phyloP scores from a whole-genome alignment of 2,888 invertebrate species.

The Panorpa germanica region DNA sequence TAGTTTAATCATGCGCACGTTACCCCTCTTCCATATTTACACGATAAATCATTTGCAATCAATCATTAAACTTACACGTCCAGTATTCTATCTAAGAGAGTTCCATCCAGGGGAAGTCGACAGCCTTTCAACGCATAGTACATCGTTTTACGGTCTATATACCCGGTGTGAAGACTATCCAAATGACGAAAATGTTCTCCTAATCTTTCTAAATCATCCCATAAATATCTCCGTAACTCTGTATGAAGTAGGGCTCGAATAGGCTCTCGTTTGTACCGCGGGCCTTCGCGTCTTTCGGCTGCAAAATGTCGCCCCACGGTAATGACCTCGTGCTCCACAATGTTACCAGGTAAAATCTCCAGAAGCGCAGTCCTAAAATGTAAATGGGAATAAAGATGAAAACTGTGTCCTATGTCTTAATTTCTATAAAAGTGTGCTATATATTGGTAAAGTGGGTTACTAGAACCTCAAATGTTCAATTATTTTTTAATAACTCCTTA shows the following conservation, averaged over 20 bases:
- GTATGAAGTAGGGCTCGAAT: slow-evolving; percentile 49
- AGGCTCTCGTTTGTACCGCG: slow-evolving; percentile 23
- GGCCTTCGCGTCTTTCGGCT: slow-evolving; percentile 31
- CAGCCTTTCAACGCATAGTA: slow-evolving; percentile 47
- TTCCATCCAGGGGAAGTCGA: slow-evolving; percentile 44
- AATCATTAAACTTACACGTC: slow-evolving; percentile 31
- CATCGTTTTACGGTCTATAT: slow-evolving; percentile 33
- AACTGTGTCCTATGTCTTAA: too few species aligned
- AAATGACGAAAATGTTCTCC: slow-evolving; percentile 36
- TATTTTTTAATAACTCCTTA: too few species aligned
- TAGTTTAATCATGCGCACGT: not conserved
- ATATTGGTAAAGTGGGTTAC: too few species aligned
- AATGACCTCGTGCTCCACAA: slow-evolving; percentile 66
- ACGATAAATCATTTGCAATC: not conserved
- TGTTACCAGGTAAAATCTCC: slow-evolving; percentile 42
- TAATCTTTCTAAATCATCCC: slow-evolving; percentile 46
- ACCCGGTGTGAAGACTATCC: slow-evolving; percentile 34
- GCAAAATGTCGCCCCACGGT: slow-evolving; percentile 56
- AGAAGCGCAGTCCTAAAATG: slow-evolving; percentile 39
- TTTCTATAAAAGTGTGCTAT: too few species aligned
- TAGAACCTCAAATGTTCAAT: too few species aligned
- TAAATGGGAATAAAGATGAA: slow-evolving; percentile 13
- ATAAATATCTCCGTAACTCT: slow-evolving; percentile 48
- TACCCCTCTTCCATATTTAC: not conserved
- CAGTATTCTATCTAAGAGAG: slow-evolving; percentile 49